Evolutionary conservation across 2,113 vertebrate genomes (phyloP).

Genomic region (Malurus alboscapulatus): DNA sequence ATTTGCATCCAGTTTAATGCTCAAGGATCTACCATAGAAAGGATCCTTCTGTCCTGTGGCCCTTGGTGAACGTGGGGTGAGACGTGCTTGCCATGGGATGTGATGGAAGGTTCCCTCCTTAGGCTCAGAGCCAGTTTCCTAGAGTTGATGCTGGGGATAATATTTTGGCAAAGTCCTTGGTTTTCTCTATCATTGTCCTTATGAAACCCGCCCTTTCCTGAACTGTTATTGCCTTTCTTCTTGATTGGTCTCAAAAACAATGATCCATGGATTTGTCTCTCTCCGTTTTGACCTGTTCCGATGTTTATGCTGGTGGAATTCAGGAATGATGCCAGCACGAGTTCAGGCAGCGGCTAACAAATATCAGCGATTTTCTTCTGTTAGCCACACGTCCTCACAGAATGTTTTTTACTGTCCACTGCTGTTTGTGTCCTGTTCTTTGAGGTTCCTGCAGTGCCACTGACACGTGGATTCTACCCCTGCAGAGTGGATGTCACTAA

Average conservation of each 20-base stretch:
- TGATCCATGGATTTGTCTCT: background rate
- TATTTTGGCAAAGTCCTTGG: background rate
- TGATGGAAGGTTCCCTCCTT: background rate
- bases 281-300: background rate
- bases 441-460: accelerated
- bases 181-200: slow-evolving; percentile 37
- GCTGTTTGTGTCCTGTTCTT: background rate
- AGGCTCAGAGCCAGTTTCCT: background rate
- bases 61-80: background rate
- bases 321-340: background rate
- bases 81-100: accelerated
- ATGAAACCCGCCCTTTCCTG: slow-evolving; percentile 27
- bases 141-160: background rate
- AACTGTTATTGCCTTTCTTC: background rate
- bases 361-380: background rate
- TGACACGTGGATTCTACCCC: accelerated
- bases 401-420: background rate
- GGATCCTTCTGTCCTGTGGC: background rate
- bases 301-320: background rate
- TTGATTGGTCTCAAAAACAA: background rate
- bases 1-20: background rate
- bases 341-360: background rate
- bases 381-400: background rate
- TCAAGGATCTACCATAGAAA: background rate
- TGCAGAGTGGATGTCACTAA: background rate